Base-by-base conservation (phyloP, 2,888 invertebrate species). In the Cheilosia pagana region DNA sequence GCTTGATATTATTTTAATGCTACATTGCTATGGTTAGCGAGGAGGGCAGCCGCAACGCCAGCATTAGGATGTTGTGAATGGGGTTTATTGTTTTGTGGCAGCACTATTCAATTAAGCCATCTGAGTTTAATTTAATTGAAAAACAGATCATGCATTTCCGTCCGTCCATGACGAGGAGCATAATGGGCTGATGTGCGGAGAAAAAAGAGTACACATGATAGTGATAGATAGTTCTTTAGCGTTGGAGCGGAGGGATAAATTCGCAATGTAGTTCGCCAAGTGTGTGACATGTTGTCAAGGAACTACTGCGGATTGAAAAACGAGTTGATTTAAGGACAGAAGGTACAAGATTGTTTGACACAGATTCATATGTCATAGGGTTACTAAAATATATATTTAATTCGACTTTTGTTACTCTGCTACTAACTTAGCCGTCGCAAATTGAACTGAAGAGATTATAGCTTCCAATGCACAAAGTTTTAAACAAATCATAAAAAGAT, bases 101-200 rank as follows among this genome's bases (percentile, higher is more conserved):
- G 81, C 55, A 75, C 85, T 81, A 85, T 85, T 85, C 85, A 85
- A 85, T 85, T 85, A 81, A 76, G 68, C 85, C 85, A 81, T 85
- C 81, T 85, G 85, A 85, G 75, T 85, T 71, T 83, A 79, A 83
- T 83, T 79, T 85, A 85, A 85, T 85, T 85, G 85, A 55, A 85
- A 85, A 85, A 85, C 75, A 85, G 81, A 85, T 85, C 85, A 85
- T 85, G 85, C 71, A 85, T 81, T 85, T 85, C 85, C 85, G 85
- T 48, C 81, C 60, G 55, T 71, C 81, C 75, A 81, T 81, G 67
- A 57, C 81, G 60, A 43, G 65, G 63, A 53, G 6, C 12, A n/a
- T 16, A 21, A 31, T 43, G 19, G 14, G 12, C 7, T 16, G 50
- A 7, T 25, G 25, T 25, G 21, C 3, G 10, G 48, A 21, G 10